These are phyloP conservation scores for Drosophila neonasuta DNA, from an alignment of 2,888 invertebrate species.

Conservation along the genomic window DNA sequence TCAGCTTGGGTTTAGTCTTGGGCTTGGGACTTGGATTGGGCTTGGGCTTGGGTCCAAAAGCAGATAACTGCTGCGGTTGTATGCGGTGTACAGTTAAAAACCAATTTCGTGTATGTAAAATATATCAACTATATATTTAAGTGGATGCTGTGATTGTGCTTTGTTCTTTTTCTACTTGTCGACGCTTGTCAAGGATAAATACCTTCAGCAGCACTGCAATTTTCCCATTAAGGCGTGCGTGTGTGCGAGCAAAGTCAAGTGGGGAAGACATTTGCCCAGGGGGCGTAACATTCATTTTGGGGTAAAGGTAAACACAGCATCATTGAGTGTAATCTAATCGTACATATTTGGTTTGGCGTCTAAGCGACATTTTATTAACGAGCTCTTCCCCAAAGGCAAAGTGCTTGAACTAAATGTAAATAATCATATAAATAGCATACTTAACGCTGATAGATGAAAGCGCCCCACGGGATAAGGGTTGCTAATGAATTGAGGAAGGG, in stretches of 20 bases:
- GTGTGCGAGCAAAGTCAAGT: not conserved
- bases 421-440: constrained; percentile 60
- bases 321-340: constrained; percentile 55
- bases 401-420: constrained; percentile 57
- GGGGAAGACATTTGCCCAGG: constrained; percentile 13
- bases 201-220: constrained; percentile 58
- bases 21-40: constrained; percentile 10
- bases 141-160: constrained; percentile 60
- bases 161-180: constrained; percentile 53
- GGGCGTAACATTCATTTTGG: constrained; percentile 31
- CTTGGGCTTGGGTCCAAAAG: constrained; percentile 29
- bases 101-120: constrained; percentile 77
- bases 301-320: constrained; percentile 51
- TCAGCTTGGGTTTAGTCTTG: constrained; percentile 5
- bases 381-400: constrained; percentile 33
- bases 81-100: constrained; percentile 68
- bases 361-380: constrained; percentile 51
- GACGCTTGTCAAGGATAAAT: constrained; percentile 68
- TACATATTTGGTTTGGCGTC: constrained; percentile 35
- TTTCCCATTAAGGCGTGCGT: constrained; percentile 55
- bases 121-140: constrained; percentile 76
- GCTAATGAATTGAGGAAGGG: constrained; percentile 43
- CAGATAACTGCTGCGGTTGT: constrained; percentile 39
- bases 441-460: constrained; percentile 47
- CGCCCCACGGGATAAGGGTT: constrained; percentile 33